Conservation (phyloP, 1,140 invertebrate genomes). For the Bombus confusus region DNA sequence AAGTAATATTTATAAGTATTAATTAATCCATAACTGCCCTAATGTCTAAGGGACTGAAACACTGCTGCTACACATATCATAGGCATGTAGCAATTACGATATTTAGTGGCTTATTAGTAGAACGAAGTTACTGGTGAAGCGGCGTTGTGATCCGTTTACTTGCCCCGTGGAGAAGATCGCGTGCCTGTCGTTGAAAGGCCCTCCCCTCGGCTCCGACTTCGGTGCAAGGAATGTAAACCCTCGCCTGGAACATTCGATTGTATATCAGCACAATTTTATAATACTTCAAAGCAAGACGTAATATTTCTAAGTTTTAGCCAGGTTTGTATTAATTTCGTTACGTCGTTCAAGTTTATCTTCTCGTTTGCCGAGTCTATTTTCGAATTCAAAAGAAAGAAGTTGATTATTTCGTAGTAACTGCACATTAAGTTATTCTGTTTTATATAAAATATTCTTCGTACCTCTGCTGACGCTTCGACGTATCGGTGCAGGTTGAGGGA, state of each 20-base stretch:
- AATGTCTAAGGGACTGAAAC: constrained; percentile 77
- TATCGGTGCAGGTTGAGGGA: constrained; percentile 75
- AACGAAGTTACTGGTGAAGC: constrained; percentile 66
- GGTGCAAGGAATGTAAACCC: constrained; percentile 79
- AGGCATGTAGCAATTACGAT: constrained; percentile 79
- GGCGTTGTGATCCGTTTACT: constrained; percentile 69
- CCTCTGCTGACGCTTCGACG: constrained; percentile 78
- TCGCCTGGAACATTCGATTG: constrained; percentile 68
- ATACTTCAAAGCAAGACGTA: no score
- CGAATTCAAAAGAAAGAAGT: no score
- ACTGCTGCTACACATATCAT: constrained; percentile 77
- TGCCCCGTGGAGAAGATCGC: constrained; percentile 75
- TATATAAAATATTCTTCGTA: constrained; percentile 39
- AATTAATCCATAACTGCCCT: constrained; percentile 77
- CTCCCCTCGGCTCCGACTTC: constrained; percentile 80
- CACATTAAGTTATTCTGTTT: no score
- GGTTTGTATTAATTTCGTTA: no score
- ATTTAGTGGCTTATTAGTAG: constrained; percentile 70
- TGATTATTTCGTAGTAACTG: background rate
- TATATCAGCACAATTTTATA: no score
- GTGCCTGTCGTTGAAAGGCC: constrained; percentile 75
- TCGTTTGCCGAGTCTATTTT: no score
- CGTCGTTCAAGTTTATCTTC: no score
- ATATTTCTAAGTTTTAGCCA: no score
- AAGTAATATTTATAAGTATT: constrained; percentile 73